Percentiles rank a stretch among this genome's conserved stretches.
phyloP scores from a whole-genome alignment of 64 coral and sea anemone species.

The Montipora capricornis region DNA sequence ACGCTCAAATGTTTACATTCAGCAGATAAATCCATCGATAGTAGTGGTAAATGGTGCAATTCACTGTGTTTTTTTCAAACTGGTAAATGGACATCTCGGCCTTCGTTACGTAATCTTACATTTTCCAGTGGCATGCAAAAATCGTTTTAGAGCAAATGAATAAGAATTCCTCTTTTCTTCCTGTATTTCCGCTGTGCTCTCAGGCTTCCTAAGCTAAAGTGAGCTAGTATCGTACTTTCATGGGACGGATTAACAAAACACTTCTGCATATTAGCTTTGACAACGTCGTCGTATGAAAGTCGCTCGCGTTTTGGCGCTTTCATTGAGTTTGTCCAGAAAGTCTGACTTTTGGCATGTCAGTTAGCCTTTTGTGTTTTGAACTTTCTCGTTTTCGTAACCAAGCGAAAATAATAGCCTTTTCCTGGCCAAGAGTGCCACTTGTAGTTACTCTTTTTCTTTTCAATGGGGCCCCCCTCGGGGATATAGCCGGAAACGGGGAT shows the following conservation, averaged over 20 bases:
- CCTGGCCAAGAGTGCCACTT: no score
- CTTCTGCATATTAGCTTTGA: neutral
- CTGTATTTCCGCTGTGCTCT: neutral
- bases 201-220: neutral
- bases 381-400: no score
- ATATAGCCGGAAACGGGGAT: no score
- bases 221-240: neutral
- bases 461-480: no score
- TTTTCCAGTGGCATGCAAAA: no score
- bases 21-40: no score
- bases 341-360: neutral
- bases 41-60: no score
- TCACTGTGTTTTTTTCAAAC: neutral
- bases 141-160: neutral
- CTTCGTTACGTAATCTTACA: no score
- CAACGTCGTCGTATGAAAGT: neutral
- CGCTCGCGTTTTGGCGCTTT: neutral
- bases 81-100: no score
- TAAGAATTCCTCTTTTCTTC: neutral
- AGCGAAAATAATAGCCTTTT: neutral
- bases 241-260: neutral
- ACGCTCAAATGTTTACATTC: no score
- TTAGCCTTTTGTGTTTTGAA: neutral
- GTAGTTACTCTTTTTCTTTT: no score
- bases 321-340: neutral